phyloP scores from a whole-genome alignment of 2,113 vertebrate genomes.

The Motacilla tschutschensis region DNA sequence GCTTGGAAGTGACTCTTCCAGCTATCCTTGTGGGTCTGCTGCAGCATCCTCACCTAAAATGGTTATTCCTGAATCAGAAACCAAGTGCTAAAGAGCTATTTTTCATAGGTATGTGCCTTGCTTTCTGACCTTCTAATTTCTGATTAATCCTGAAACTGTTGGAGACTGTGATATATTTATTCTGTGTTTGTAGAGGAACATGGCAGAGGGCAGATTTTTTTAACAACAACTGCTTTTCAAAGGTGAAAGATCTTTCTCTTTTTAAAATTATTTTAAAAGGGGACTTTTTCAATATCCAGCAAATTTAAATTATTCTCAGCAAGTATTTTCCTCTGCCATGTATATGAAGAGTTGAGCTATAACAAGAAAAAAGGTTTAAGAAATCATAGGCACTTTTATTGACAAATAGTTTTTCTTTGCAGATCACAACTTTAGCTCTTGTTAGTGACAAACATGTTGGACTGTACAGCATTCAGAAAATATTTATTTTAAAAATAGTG shows the following conservation, averaged over 20 bases:
- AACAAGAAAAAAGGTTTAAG: not conserved
- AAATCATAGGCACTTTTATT: not conserved
- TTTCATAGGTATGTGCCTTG: not conserved
- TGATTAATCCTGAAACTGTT: not conserved
- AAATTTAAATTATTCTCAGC: not conserved
- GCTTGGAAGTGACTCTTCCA: not conserved
- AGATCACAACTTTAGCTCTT: not conserved
- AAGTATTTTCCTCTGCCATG: not conserved
- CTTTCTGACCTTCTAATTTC: not conserved
- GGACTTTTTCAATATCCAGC: not conserved
- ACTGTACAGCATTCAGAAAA: not conserved
- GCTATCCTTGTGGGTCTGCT: not conserved
- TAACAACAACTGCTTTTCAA: not conserved
- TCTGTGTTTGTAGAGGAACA: not conserved
- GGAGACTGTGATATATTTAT: not conserved
- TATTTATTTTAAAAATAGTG: not conserved
- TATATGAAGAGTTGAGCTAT: not conserved
- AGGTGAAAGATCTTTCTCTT: not conserved
- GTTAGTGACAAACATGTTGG: not conserved
- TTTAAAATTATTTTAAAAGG: not conserved
- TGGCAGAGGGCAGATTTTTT: not conserved
- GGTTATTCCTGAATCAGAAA: not conserved
- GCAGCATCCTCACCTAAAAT: not conserved
- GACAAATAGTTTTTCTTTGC: not conserved
- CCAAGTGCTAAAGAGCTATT: not conserved